Evolutionary conservation across 2,797 vertebrate species (phyloP).

Genomic region (Lateolabrax maculatus): DNA sequence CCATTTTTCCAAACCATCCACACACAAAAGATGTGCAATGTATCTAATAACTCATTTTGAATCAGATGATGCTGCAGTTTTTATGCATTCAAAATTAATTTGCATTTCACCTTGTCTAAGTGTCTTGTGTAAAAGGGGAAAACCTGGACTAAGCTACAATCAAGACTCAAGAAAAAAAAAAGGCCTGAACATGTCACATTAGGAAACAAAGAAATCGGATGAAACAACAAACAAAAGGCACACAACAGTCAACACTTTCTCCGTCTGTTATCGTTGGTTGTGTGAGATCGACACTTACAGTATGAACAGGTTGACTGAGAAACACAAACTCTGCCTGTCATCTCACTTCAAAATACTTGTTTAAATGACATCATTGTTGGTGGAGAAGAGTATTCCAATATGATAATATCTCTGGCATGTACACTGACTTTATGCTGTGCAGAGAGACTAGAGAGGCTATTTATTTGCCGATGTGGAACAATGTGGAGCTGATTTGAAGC

Average conservation of each 20-base stretch:
- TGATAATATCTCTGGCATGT: slow-evolving; percentile 2
- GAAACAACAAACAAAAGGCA: not conserved
- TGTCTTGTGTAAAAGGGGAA: not conserved
- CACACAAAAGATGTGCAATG: not conserved
- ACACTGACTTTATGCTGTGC: not conserved
- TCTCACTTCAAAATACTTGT: not conserved
- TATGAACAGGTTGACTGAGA: not conserved
- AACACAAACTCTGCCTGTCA: not conserved
- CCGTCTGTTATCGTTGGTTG: not conserved
- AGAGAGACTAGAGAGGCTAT: no score
- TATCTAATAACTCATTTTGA: not conserved
- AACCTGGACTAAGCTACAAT: not conserved
- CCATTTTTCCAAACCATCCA: not conserved
- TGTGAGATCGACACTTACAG: not conserved
- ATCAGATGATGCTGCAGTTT: not conserved
- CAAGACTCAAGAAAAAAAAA: not conserved
- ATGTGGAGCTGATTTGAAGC: not conserved
- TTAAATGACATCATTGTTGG: slow-evolving; percentile 6
- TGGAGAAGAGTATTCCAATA: not conserved
- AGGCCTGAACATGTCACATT: not conserved
- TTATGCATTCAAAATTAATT: not conserved
- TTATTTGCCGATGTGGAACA: not conserved
- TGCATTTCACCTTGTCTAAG: not conserved
- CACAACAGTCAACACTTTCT: not conserved
- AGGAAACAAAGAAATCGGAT: not conserved